Percentiles rank a stretch among this genome's conserved stretches.
phyloP scores from a whole-genome alignment of 2,113 vertebrate genomes.

The Macroglossus sobrinus region DNA sequence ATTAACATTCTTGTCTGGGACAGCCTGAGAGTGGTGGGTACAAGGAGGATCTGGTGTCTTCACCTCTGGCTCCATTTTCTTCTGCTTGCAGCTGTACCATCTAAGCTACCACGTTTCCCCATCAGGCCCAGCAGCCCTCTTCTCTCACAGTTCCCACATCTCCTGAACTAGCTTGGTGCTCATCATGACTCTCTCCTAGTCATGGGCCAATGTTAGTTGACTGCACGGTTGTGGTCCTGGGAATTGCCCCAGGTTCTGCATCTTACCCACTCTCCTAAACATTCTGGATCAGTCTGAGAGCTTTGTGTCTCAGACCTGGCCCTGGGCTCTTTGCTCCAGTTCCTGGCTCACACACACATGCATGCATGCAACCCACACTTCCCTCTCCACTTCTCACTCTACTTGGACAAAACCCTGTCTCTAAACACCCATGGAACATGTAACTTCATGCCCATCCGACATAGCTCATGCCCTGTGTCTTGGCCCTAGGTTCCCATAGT shows the following conservation, averaged over 20 bases:
- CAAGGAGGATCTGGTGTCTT: neutral
- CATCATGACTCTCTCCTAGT: neutral
- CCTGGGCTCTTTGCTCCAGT: neutral
- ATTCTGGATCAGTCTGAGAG: neutral
- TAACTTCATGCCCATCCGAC: neutral
- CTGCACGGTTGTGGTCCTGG: neutral
- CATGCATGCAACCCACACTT: neutral
- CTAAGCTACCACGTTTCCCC: neutral
- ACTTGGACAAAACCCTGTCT: neutral
- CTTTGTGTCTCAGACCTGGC: neutral
- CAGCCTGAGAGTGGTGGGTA: neutral
- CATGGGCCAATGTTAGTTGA: no score
- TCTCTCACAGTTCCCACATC: no score
- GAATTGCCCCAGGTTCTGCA: neutral
- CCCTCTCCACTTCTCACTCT: conserved; percentile 45
- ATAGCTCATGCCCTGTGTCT: neutral
- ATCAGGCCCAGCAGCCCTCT: neutral
- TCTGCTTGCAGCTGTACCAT: neutral
- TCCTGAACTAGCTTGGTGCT: neutral
- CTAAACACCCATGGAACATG: neutral
- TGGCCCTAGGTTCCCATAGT: neutral
- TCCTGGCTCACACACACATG: neutral
- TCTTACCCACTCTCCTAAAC: neutral
- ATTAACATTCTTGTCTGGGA: neutral
- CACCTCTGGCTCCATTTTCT: neutral